Evolutionary conservation across 1,140 invertebrate species (phyloP), one percentile per base, ranked within the genome.

Genomic region (Platyscapa corneri): DNA sequence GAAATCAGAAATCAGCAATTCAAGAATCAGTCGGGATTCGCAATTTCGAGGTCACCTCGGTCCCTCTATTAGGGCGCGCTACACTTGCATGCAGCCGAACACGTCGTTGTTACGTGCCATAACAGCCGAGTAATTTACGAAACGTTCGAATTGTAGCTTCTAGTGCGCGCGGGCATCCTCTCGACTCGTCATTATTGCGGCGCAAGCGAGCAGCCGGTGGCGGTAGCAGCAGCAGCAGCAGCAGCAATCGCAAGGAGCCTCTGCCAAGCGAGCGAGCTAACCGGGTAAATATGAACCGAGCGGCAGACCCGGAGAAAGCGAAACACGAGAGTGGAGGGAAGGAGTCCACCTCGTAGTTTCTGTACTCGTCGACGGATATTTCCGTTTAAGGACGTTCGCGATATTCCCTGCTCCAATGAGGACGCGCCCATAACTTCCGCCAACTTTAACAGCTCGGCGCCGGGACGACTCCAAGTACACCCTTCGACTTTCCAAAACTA

Each of bases 401-500:
- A 87, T 86, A 87, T 88, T 86, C 86, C 67, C 80, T 32, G 67
- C 78, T 81, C 72, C 78, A 77, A 85, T 79, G 88, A 87, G 83
- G 83, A 87, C 39, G 85, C 83, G 84, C 87, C 74, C 86, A 83
- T 87, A 89, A 89, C 87, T 88, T 87, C 80, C 81, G 70, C 67
- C 83, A 87, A 83, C 70, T 87, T 87, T 85, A 87, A 88, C 84
- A 64, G 85, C 65, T 56, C 60, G 64, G 37, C 80, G 32, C 75
- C 67, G 39, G 78, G 76, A 49, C 85, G 67, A 18, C 34, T 49
- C 78, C 86, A 83, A 88, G 87, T 82, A 32, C 77, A 84, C 79
- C 84, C 86, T 89, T 89, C 86, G 84, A 88, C 82, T 89, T 88
- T 87, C 72, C 65, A 70, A 78, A 87, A 87, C 87, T 87, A 77